Base-by-base conservation (phyloP, 2,797 vertebrate genomes). In the Acanthiza pusilla region DNA sequence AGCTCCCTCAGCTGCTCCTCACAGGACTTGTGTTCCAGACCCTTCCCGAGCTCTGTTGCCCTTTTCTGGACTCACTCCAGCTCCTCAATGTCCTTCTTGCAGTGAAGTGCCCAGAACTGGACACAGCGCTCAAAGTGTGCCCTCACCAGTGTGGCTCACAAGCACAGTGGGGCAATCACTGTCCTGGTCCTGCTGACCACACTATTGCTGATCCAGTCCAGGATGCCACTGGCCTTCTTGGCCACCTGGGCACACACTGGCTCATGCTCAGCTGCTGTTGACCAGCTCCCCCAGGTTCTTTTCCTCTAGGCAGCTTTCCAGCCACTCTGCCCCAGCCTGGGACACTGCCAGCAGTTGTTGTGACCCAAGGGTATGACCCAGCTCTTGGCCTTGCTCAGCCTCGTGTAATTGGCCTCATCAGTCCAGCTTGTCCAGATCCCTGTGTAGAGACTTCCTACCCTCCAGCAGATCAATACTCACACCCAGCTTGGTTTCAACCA, bases 151-250 rank as follows among this genome's bases (percentile, higher is more conserved):
- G 38, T 25, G 47, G 47, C 47, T 48, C 47, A 48, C 23, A 25
- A 25, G 26, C 1, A 19, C 11, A 42, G 6, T 4, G 16, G 7
- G 1, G 8, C 27, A 45, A 9, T 40, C 25, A 0, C 22, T 11
- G 8, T 10, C 54, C 22, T 43, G 4, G 0, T 20, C 22, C 43
- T 84, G n/a, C 43, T 91, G 79, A 8, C 16, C 22, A 15, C 40
- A 9, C 26, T 0, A 5, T 20, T 58, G 2, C 40, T 58, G 62
- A 15, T 2, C 1, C 45, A 92, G 5, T 1, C 51, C 68, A 63
- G 38, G 40, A 22, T n/a, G 30, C 2, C 11, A 4, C 3, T 32
- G 13, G 16, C 29, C 4, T 13, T 42, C 50, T 9, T 47, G 61
- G 5, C 16, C 40, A 40, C 6, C 29, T 34, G 38, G 80, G 10